Percentiles rank a stretch among this genome's conserved stretches.
phyloP scores from a whole-genome alignment of 2,113 vertebrate species.

The Peromyscus polionotus region DNA sequence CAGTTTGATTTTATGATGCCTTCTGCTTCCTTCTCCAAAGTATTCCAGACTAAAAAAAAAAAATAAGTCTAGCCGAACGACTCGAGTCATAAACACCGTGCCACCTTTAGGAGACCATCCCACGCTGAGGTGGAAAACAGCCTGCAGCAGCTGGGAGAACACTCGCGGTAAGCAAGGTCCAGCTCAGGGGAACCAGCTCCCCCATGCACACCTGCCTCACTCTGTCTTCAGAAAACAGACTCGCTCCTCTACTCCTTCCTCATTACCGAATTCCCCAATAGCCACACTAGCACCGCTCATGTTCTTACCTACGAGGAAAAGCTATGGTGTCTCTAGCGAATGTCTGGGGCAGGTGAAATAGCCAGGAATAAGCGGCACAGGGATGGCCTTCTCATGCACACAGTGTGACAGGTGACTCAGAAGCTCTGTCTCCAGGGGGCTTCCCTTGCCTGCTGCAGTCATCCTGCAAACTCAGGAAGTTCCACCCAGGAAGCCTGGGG shows the following conservation, averaged over 20 bases:
- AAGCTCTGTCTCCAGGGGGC: not conserved
- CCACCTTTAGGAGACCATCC: not conserved
- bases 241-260: not conserved
- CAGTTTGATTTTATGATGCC: not conserved
- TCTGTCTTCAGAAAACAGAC: not conserved
- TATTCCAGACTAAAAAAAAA: too few species aligned
- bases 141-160: not conserved
- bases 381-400: rapidly evolving
- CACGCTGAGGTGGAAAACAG: rapidly evolving
- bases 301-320: not conserved
- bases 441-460: rapidly evolving
- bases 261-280: not conserved
- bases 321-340: not conserved
- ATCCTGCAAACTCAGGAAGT: not conserved
- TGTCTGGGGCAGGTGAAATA: rapidly evolving
- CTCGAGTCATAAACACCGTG: not conserved
- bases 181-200: not conserved
- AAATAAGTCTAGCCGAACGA: not conserved
- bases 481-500: not conserved
- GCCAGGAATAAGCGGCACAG: rapidly evolving
- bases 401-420: not conserved
- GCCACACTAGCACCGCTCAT: rapidly evolving
- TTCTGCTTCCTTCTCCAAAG: not conserved
- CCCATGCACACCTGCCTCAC: not conserved
- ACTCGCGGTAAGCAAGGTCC: rapidly evolving